Conservation (phyloP, 2,888 invertebrate genomes). For the Ennomos quercinarius region DNA sequence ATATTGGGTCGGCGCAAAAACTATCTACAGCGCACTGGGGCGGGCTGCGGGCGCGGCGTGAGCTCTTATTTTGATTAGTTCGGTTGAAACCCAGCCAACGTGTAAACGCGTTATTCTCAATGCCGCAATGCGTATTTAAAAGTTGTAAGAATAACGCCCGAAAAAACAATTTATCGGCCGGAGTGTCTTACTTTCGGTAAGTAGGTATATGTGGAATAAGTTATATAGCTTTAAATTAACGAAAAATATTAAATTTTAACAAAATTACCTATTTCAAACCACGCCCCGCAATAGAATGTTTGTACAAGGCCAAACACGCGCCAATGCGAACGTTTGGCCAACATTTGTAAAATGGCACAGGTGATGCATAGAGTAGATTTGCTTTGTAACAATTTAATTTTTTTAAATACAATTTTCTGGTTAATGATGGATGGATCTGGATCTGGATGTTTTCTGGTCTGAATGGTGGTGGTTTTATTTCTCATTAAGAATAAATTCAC, state of each 20-base stretch:
- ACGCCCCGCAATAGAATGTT: too few relatives aligned
- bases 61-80: slow-evolving; percentile 9
- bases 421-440: too few relatives aligned
- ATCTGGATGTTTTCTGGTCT: too few relatives aligned
- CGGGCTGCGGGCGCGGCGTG: too few relatives aligned
- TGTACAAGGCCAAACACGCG: too few relatives aligned
- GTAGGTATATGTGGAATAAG: slow-evolving; percentile 4
- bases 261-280: not conserved
- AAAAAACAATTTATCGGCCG: slow-evolving; percentile 4
- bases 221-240: not conserved
- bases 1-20: too few relatives aligned
- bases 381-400: not conserved
- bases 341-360: not conserved
- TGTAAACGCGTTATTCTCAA: slow-evolving; percentile 1
- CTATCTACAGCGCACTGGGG: too few relatives aligned
- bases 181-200: slow-evolving; percentile 14
- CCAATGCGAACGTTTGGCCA: not conserved
- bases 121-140: slow-evolving; percentile 5
- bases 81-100: slow-evolving; percentile 9
- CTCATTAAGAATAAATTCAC: too few relatives aligned
- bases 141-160: slow-evolving; percentile 3
- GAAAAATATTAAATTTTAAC: too few relatives aligned
- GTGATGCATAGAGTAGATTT: not conserved
- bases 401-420: too few relatives aligned
- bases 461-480: too few relatives aligned